Conservation (phyloP, 2,113 vertebrate genomes). For the Chamaea fasciata region DNA sequence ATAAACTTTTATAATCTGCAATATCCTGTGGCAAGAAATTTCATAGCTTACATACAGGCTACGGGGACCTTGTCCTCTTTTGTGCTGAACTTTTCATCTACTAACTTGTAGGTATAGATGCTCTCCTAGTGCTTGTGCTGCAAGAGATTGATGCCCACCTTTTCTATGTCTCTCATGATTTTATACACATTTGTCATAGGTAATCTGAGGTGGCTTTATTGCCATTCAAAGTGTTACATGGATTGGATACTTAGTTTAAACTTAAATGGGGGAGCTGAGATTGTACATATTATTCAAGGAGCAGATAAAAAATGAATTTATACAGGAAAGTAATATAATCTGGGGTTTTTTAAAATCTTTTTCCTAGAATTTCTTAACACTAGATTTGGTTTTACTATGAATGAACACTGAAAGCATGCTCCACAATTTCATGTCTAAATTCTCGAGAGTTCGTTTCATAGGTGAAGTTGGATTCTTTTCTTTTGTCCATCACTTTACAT, state of each 20-base stretch:
- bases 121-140: not conserved
- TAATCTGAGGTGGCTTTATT: not conserved
- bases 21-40: constrained; percentile 5
- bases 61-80: not conserved
- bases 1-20: constrained; percentile 11
- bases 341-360: accelerated
- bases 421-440: not conserved
- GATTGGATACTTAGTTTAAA: not conserved
- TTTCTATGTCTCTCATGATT: not conserved
- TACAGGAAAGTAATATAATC: not conserved
- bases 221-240: not conserved
- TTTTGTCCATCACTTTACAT: not conserved
- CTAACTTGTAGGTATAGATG: not conserved
- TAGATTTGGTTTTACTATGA: not conserved
- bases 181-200: not conserved
- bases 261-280: not conserved
- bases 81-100: not conserved
- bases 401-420: not conserved
- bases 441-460: not conserved
- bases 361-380: not conserved
- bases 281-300: not conserved
- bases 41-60: not conserved
- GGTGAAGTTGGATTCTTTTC: not conserved
- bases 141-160: not conserved
- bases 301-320: not conserved